phyloP scores from a whole-genome alignment of 1,140 invertebrate species.

The Papilio machaon region DNA sequence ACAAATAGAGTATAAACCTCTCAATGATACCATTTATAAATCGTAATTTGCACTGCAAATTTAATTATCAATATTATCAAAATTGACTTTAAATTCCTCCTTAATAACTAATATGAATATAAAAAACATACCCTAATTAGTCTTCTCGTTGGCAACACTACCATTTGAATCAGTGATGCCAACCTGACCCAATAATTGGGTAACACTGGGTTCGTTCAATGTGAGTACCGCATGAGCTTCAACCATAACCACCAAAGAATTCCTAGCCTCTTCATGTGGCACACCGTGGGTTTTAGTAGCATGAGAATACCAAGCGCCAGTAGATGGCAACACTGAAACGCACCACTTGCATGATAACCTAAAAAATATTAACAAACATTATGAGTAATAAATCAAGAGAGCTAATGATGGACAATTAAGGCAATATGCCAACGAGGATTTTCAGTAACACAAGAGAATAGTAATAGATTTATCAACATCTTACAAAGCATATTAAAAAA shows the following conservation, averaged over 20 bases:
- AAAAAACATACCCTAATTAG: slow-evolving; percentile 41
- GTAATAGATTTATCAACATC: no score
- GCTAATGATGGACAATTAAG: no score
- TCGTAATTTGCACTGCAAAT: neutral
- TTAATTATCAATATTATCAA: neutral
- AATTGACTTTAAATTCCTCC: neutral
- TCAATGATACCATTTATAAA: neutral
- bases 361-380: slow-evolving; percentile 46
- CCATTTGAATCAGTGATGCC: slow-evolving; percentile 59
- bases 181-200: slow-evolving; percentile 69
- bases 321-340: slow-evolving; percentile 80
- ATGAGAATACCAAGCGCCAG: slow-evolving; percentile 84
- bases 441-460: no score
- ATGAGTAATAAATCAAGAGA: no score
- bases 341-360: slow-evolving; percentile 85
- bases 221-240: slow-evolving; percentile 85
- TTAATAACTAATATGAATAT: neutral
- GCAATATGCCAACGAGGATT: no score
- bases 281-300: slow-evolving; percentile 83
- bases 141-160: slow-evolving; percentile 54
- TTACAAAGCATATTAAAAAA: no score
- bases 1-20: neutral
- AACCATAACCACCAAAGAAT: slow-evolving; percentile 84
- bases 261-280: slow-evolving; percentile 82
- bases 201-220: slow-evolving; percentile 71